A percentile compares a stretch with the other conserved stretches of the same genome.
These are phyloP conservation scores for Limanda limanda DNA, from an alignment of 2,113 vertebrate species.

Conservation along the genomic window DNA sequence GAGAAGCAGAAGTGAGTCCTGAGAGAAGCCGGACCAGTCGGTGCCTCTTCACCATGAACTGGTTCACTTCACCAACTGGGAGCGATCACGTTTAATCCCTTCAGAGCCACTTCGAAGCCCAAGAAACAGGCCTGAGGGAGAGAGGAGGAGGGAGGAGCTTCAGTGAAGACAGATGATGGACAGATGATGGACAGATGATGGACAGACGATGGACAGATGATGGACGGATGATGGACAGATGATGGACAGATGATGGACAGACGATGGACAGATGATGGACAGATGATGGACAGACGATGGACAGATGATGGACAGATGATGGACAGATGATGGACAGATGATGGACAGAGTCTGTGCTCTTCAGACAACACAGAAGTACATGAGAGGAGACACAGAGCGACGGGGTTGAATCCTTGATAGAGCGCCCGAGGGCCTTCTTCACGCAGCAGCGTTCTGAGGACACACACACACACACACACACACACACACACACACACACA, in stretches of 20 bases:
- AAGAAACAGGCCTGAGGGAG: slow-evolving; percentile 83
- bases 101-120: slow-evolving; percentile 82
- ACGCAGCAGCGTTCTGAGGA: slow-evolving; percentile 73
- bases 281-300: too few species aligned
- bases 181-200: too few species aligned
- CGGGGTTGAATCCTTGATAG: slow-evolving; percentile 83
- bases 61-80: slow-evolving; percentile 66
- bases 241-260: too few species aligned
- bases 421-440: slow-evolving; percentile 80
- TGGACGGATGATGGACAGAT: too few species aligned
- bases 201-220: too few species aligned
- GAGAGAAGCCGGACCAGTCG: not conserved
- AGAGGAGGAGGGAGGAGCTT: not conserved
- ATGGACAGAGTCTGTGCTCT: too few species aligned
- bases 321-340: too few species aligned
- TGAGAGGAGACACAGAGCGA: slow-evolving; percentile 24
- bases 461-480: slow-evolving; percentile 38
- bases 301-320: too few species aligned
- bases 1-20: too few species aligned
- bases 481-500: too few species aligned
- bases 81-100: slow-evolving; percentile 74
- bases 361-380: too few species aligned
- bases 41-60: not conserved
- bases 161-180: not conserved
- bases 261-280: too few species aligned